Evolutionary conservation across 2,888 invertebrate genomes (phyloP), one percentile per base, ranked within the genome.

Genomic region (Philhelius pedissequus): DNA sequence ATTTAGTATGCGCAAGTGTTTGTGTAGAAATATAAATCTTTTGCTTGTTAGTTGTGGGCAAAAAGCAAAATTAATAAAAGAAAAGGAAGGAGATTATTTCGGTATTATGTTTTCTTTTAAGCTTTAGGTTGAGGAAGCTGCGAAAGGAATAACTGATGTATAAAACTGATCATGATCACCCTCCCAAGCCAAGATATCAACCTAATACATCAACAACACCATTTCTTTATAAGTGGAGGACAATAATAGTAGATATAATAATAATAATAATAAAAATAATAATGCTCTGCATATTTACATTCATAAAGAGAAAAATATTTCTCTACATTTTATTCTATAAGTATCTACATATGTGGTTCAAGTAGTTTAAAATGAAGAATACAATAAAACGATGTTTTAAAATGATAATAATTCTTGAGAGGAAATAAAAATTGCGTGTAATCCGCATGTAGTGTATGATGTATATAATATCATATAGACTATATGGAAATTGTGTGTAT

Each of bases 231-330:
- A 75, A 80, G 66, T 78, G 56, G 80, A 35, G 75, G 75, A 84
- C 84, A 80, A 79, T 84, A 84, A 79, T 84, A 70, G 79, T 66
- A 79, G 18, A 64, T 64, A 27, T 69, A 79, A 75, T 70, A 79
- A 70, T 75, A 80, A 75, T 8, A 45, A 45, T 45, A 54, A 54
- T 52, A 52, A 56, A 73, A 78, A 78, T 70, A 78, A 74, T 74
- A 78, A 79, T 79, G 32, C 60, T 79, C 58, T 70, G 58, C 38
- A 79, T 84, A 68, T 70, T 70, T 79, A 84, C 70, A 84, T 79
- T 75, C 70, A 84, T 75, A 58, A 68, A 40, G 60, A 79, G 52
- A 70, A 70, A 52, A 66, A 70, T 64, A 64, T 82, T 62, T n/a
- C 79, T 74, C 79, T 74, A 35, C 40, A 75, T 66, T 54, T 75